Percentiles rank a stretch among this genome's conserved stretches.
Evolutionary conservation across 2,888 invertebrate species (phyloP).

Genomic region (Himalopsyche anomala): DNA sequence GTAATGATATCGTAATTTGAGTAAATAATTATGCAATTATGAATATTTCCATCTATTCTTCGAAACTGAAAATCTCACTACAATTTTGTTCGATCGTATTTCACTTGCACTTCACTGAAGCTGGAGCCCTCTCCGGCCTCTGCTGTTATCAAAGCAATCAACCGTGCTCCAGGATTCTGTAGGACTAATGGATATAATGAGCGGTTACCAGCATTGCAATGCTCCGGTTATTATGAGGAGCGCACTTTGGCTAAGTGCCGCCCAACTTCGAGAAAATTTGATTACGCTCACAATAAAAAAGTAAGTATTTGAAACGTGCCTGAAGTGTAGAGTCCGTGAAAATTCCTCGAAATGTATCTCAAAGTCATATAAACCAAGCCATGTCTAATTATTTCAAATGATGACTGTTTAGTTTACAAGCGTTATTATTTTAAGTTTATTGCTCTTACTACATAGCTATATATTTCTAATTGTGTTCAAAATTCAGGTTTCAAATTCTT

Average conservation of each 20-base stretch:
- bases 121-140: neutral
- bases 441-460: no score
- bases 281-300: slow-evolving; percentile 20
- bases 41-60: no score
- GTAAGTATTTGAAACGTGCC: neutral
- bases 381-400: slow-evolving; percentile 24
- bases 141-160: slow-evolving; percentile 52
- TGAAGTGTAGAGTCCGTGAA: neutral
- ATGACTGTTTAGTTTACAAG: neutral
- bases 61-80: no score
- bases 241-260: slow-evolving; percentile 34
- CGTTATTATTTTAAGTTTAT: neutral
- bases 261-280: slow-evolving; percentile 20
- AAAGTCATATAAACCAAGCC: neutral
- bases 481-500: no score
- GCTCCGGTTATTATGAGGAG: slow-evolving; percentile 45
- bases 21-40: no score
- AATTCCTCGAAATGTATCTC: neutral
- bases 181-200: slow-evolving; percentile 55
- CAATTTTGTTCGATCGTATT: no score
- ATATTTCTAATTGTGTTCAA: no score
- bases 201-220: slow-evolving; percentile 55
- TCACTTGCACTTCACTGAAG: no score
- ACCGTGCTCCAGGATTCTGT: slow-evolving; percentile 25
- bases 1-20: no score